Evolutionary conservation across 2,113 vertebrate genomes (phyloP).

Genomic region (Notothenia rossii): DNA sequence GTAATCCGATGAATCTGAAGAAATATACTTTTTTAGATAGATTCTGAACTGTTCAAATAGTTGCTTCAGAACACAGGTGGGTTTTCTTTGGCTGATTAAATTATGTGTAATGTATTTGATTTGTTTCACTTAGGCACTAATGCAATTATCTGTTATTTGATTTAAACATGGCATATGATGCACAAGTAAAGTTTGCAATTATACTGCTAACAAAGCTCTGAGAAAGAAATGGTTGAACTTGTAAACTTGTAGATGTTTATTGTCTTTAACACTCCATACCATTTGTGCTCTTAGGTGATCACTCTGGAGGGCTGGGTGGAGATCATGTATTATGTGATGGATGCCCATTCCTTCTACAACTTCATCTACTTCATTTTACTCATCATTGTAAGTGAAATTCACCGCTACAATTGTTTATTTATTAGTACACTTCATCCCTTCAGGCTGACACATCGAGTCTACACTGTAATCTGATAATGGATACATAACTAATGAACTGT

Average conservation of each 20-base stretch:
- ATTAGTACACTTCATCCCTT: not conserved
- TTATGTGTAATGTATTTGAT: not conserved
- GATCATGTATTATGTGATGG: constrained; percentile 99
- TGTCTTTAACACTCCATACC: not conserved
- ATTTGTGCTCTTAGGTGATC: constrained; percentile 88
- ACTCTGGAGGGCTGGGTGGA: constrained; percentile 99
- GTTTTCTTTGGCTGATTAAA: not conserved
- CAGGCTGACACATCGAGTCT: not conserved
- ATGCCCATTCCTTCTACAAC: constrained; percentile 99
- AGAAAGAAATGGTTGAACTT: not conserved
- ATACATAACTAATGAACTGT: constrained; percentile 1
- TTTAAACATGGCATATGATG: not conserved
- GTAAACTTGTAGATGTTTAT: not conserved
- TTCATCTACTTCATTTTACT: constrained; percentile 99
- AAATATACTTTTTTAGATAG: not conserved
- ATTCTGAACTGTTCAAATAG: too few relatives aligned
- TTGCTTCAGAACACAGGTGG: too few relatives aligned
- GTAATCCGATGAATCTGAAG: not conserved
- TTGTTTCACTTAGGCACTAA: not conserved
- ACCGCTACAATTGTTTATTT: not conserved
- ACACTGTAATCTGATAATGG: not conserved
- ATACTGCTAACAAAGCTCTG: not conserved
- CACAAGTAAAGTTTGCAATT: not conserved
- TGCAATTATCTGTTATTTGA: not conserved
- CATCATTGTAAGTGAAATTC: constrained; percentile 93